phyloP scores from a whole-genome alignment of 2,888 invertebrate species.

The Sturmia bella region DNA sequence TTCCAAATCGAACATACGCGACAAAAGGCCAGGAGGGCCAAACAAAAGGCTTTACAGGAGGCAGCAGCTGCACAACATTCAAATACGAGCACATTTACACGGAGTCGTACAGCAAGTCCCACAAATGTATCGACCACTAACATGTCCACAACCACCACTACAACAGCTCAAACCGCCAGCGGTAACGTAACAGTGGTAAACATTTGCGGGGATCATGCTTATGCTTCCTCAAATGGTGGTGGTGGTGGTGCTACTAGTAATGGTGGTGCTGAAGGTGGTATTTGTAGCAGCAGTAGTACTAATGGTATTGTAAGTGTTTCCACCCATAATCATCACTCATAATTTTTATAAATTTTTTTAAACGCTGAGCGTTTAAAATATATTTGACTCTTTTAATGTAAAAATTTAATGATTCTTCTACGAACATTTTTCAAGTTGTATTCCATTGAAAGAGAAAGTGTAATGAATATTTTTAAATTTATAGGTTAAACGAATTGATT shows the following conservation, averaged over 20 bases:
- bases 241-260: constrained; percentile 39
- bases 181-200: constrained; percentile 67
- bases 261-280: constrained; percentile 44
- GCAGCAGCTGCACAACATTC: constrained; percentile 63
- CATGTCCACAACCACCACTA: constrained; percentile 40
- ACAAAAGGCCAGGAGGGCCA: constrained; percentile 83
- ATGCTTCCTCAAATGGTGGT: constrained; percentile 44
- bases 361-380: constrained; percentile 63
- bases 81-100: constrained; percentile 62
- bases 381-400: constrained; percentile 3
- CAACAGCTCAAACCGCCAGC: constrained; percentile 53
- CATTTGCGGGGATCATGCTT: constrained; percentile 56
- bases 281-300: constrained; percentile 51
- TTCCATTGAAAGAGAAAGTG: background rate
- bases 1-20: constrained; percentile 94
- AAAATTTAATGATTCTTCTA: constrained; percentile 28
- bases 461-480: constrained; percentile 11
- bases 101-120: constrained; percentile 63
- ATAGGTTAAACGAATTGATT: background rate
- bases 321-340: constrained; percentile 58
- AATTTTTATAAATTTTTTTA: constrained; percentile 45
- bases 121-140: constrained; percentile 59
- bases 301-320: constrained; percentile 64
- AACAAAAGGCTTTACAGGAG: constrained; percentile 79
- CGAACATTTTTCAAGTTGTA: constrained; percentile 2